These are phyloP conservation scores for Ceryle rudis DNA, from an alignment of 2,797 vertebrate genomes.

Conservation along the genomic window DNA sequence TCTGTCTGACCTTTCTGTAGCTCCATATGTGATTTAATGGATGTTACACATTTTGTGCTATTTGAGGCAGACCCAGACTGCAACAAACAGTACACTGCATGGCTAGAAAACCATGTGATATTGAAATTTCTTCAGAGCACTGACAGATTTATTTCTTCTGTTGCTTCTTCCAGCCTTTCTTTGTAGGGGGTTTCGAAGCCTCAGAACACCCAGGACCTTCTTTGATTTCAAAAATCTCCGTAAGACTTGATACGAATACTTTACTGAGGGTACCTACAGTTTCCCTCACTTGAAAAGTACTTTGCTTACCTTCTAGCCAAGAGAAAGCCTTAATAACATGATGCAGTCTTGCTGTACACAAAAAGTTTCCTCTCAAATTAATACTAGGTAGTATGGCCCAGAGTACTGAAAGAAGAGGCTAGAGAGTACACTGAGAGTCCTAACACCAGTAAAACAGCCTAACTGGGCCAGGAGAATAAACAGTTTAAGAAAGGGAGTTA, in stretches of 20 bases:
- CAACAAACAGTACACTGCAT: conserved; percentile 1
- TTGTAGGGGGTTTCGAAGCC: conserved; percentile 44
- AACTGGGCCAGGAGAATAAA: neutral
- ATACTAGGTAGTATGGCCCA: neutral
- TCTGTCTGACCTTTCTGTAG: conserved; percentile 68
- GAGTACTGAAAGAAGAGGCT: neutral
- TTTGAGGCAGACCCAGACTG: conserved; percentile 64
- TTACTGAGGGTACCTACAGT: neutral
- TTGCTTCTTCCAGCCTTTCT: neutral
- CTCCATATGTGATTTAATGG: conserved; percentile 38
- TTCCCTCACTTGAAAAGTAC: neutral
- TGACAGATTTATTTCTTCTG: neutral
- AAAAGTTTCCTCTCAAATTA: neutral
- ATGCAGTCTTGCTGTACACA: neutral
- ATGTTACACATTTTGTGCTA: conserved; percentile 42
- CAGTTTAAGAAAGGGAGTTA: neutral
- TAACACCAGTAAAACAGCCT: neutral
- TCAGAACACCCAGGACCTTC: neutral
- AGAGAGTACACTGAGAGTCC: neutral
- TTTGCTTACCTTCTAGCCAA: neutral
- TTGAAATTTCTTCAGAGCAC: neutral
- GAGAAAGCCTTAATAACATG: neutral
- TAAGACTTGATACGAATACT: neutral
- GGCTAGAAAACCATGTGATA: neutral
- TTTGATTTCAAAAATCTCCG: neutral